These are phyloP conservation scores for Ostrea edulis DNA, from an alignment of 1,140 invertebrate genomes.

Conservation along the genomic window DNA sequence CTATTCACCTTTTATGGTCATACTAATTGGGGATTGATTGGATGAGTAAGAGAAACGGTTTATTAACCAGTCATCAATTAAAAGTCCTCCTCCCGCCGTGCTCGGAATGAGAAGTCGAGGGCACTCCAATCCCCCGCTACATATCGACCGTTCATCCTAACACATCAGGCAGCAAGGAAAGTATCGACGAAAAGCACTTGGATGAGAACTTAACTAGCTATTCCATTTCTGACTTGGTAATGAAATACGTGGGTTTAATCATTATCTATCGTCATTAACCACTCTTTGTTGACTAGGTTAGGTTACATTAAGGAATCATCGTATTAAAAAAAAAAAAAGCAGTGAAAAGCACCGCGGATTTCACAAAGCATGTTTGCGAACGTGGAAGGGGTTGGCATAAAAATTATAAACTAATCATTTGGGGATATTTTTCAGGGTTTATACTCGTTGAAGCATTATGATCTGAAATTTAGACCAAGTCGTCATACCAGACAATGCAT, in stretches of 20 bases:
- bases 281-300: neutral
- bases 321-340: too few species aligned
- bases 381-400: too few species aligned
- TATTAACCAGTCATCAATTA: neutral
- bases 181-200: neutral
- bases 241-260: neutral
- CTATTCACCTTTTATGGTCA: too few species aligned
- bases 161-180: neutral
- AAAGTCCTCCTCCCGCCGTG: neutral
- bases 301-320: neutral
- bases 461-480: too few species aligned
- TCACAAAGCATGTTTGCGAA: too few species aligned
- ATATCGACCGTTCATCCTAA: neutral
- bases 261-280: neutral
- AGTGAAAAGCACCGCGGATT: too few species aligned
- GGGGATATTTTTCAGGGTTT: too few species aligned
- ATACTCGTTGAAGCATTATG: too few species aligned
- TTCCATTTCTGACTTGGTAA: conserved; percentile 7
- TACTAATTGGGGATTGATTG: neutral
- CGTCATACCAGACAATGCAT: too few species aligned
- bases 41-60: neutral
- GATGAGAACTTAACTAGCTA: neutral
- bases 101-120: neutral
- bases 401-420: too few species aligned
- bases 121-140: neutral